Percentiles rank a stretch among this genome's conserved stretches.
These are phyloP conservation scores for Pachycephala philippinensis DNA, from an alignment of 2,113 vertebrate genomes.

Conservation along the genomic window DNA sequence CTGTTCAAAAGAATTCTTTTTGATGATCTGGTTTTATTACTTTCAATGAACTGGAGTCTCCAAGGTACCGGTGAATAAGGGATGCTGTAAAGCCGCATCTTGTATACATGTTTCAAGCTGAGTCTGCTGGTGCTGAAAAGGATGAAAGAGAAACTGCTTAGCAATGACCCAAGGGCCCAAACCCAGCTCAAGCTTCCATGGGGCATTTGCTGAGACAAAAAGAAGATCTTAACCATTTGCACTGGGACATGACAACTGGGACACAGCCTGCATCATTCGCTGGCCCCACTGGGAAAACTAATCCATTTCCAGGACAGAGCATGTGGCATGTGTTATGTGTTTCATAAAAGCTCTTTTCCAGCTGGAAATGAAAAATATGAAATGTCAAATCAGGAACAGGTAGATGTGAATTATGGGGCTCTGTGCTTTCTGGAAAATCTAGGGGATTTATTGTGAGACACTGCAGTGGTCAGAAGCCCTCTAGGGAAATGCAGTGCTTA, in stretches of 20 bases:
- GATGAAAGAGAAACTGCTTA: slow-evolving; percentile 67
- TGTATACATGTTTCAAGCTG: slow-evolving; percentile 66
- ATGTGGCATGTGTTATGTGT: background rate
- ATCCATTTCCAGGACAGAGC: slow-evolving; percentile 37
- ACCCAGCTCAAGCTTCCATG: slow-evolving; percentile 34
- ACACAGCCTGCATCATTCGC: slow-evolving; percentile 22
- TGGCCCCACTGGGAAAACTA: slow-evolving; percentile 22
- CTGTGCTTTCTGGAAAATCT: background rate
- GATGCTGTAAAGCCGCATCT: slow-evolving; percentile 62
- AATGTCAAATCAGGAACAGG: slow-evolving; percentile 4
- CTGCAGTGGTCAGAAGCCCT: background rate
- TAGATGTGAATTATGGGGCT: background rate
- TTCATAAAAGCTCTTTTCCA: slow-evolving; percentile 48
- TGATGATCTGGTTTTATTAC: slow-evolving; percentile 71
- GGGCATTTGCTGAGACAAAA: slow-evolving; percentile 61
- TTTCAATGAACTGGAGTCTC: slow-evolving; percentile 69
- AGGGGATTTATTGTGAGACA: background rate
- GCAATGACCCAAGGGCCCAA: slow-evolving; percentile 60
- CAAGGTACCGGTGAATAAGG: slow-evolving; percentile 66
- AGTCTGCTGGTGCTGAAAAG: slow-evolving; percentile 48
- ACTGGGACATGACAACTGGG: slow-evolving; percentile 50
- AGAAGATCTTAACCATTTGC: slow-evolving; percentile 61
- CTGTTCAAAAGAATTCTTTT: slow-evolving; percentile 68
- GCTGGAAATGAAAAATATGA: background rate
- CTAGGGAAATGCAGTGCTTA: background rate